These are phyloP conservation scores for Branchinecta lindahli DNA, from an alignment of 1,140 invertebrate species.

Conservation along the genomic window DNA sequence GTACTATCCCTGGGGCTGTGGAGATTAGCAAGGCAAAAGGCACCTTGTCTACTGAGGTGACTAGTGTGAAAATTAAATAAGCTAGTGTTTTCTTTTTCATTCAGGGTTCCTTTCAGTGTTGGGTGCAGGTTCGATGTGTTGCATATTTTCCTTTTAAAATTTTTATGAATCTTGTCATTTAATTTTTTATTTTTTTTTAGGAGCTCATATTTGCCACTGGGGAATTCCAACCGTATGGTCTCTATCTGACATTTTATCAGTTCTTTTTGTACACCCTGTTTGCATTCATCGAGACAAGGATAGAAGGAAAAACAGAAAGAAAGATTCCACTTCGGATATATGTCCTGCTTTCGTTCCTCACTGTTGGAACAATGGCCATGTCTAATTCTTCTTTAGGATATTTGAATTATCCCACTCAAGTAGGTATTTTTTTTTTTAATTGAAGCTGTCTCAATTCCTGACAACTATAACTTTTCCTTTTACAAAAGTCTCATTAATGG, in stretches of 20 bases:
- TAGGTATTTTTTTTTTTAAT: constrained; percentile 7
- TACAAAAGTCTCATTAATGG: background rate
- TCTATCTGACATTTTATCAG: constrained; percentile 83
- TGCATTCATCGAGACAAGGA: constrained; percentile 53
- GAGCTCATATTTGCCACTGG: constrained; percentile 80
- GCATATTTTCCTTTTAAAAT: too few species aligned
- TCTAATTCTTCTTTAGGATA: constrained; percentile 90
- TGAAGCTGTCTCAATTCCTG: background rate
- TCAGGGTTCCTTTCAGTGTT: too few species aligned
- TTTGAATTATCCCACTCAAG: constrained; percentile 79
- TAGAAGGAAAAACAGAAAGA: constrained; percentile 45
- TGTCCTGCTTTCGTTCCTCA: constrained; percentile 61
- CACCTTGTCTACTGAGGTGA: too few species aligned
- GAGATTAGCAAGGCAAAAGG: too few species aligned
- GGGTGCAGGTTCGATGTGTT: too few species aligned
- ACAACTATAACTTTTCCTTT: background rate
- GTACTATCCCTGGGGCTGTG: too few species aligned
- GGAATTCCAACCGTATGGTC: constrained; percentile 73
- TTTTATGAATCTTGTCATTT: too few species aligned
- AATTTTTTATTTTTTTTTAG: constrained; percentile 33
- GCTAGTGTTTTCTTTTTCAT: too few species aligned
- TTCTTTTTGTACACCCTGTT: constrained; percentile 72
- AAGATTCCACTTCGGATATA: constrained; percentile 72
- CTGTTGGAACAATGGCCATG: constrained; percentile 86
- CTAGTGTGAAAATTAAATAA: too few species aligned